Base-by-base conservation (phyloP, 2,888 invertebrate species). In the Hirtodrosophila duncani region DNA sequence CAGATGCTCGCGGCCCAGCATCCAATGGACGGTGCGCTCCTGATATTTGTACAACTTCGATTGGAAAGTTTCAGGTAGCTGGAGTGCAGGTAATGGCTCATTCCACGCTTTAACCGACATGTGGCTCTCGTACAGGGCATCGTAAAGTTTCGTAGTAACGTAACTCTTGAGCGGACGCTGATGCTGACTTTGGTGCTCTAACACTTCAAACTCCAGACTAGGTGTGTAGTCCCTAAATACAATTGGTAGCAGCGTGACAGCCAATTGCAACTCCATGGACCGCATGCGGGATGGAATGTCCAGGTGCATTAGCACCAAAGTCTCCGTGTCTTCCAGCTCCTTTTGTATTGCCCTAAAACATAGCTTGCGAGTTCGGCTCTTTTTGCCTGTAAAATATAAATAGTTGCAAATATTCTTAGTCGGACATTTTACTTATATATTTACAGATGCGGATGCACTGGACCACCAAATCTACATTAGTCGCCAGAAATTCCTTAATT, bases 41-140 rank as follows among this genome's bases (percentile, higher is more conserved):
- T 94, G 94, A 81, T 93, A 94, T 1, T 88, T 88, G 41, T 93
- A 85, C 8, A 93, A 84, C 23, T 63, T 82, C 0, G 92, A 92
- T 3, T 57, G 64, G 9, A 87, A 83, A 52, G 71, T 62, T 1
- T 67, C 34, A 45, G 89, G 89, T 61, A 84, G 1, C 1, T 14
- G 2, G 0, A 18, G 1, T 1, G 18, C n/a, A n/a, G n/a, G 3
- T 4, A 27, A 6, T 0, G 29, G 13, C 2, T 11, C 11, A n/a
- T 17, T 2, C 1, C 20, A 13, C 11, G 38, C 18, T 8, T 14
- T 9, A 1, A 6, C 17, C 0, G 37, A 13, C 1, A 30, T 30
- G 5, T 83, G 83, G 5, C 66, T 56, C 2, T 50, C n/a, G 18
- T 82, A 75, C 0, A 82, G 63, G 1, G 66, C 67, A 45, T 84